phyloP scores from a whole-genome alignment of 2,113 vertebrate species.

The Odocoileus virginianus region DNA sequence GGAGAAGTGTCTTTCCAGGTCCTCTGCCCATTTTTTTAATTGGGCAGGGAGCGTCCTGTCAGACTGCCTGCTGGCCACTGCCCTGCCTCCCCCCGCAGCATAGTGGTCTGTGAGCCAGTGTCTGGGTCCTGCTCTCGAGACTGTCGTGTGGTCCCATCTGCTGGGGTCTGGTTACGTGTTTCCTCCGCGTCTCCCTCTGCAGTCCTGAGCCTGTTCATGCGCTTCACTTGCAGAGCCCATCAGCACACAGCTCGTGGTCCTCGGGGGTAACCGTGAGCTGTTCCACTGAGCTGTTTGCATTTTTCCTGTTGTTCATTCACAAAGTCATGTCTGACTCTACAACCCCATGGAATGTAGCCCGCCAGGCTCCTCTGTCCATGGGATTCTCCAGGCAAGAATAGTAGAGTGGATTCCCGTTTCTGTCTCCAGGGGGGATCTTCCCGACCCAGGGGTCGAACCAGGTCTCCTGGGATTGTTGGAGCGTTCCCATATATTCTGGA shows the following conservation, averaged over 20 bases:
- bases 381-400: neutral
- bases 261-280: neutral
- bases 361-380: neutral
- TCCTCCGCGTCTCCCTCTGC: neutral
- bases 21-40: rapidly evolving
- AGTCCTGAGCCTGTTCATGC: neutral
- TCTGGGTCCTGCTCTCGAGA: neutral
- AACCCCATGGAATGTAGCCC: rapidly evolving
- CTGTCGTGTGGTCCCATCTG: rapidly evolving
- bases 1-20: neutral
- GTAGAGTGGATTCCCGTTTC: neutral
- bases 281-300: neutral
- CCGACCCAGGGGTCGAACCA: neutral
- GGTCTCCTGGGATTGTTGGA: neutral
- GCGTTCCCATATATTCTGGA: neutral
- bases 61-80: neutral
- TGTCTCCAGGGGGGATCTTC: neutral
- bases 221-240: neutral
- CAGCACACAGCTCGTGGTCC: neutral
- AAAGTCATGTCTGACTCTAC: neutral
- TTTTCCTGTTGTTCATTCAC: neutral
- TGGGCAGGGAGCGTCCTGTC: neutral
- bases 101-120: rapidly evolving
- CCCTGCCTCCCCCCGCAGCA: neutral
- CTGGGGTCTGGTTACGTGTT: neutral